Conservation (phyloP, 1,140 invertebrate species). For the Scylla paramamosain region DNA sequence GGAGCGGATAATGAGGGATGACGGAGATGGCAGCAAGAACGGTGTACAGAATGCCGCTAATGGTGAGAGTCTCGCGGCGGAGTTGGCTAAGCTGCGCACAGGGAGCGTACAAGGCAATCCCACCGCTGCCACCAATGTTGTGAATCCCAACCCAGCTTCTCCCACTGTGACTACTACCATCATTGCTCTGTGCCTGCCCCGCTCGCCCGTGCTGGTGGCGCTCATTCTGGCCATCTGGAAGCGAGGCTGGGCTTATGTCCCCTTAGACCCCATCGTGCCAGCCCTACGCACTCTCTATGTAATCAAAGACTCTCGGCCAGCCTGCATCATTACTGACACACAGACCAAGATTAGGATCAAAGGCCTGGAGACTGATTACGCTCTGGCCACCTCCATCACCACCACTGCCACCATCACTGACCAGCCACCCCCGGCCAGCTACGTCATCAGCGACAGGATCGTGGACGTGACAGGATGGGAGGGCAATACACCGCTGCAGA, state of each 20-base stretch:
- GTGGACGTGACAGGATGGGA: constrained; percentile 59
- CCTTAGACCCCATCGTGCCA: constrained; percentile 89
- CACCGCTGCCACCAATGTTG: constrained; percentile 6
- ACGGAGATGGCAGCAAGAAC: too few species aligned
- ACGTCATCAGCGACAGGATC: constrained; percentile 39
- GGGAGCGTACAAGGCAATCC: background rate
- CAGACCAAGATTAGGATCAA: constrained; percentile 44
- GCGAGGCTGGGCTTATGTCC: constrained; percentile 90
- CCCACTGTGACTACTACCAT: constrained; percentile 77
- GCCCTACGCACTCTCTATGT: constrained; percentile 88
- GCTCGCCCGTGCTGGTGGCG: constrained; percentile 86
- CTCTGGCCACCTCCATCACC: background rate
- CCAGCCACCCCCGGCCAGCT: background rate
- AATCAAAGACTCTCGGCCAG: constrained; percentile 87
- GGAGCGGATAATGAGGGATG: background rate
- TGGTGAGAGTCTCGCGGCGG: too few species aligned
- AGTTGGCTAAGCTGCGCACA: background rate
- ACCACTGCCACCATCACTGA: background rate
- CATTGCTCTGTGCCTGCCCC: constrained; percentile 85
- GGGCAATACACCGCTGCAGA: background rate
- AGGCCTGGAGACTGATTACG: constrained; percentile 47
- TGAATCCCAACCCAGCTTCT: constrained; percentile 84
- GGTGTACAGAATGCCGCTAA: background rate
- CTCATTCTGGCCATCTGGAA: constrained; percentile 89
- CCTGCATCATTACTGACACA: constrained; percentile 85